Base-by-base conservation (phyloP, 2,797 vertebrate genomes). In the Phoebastria nigripes region DNA sequence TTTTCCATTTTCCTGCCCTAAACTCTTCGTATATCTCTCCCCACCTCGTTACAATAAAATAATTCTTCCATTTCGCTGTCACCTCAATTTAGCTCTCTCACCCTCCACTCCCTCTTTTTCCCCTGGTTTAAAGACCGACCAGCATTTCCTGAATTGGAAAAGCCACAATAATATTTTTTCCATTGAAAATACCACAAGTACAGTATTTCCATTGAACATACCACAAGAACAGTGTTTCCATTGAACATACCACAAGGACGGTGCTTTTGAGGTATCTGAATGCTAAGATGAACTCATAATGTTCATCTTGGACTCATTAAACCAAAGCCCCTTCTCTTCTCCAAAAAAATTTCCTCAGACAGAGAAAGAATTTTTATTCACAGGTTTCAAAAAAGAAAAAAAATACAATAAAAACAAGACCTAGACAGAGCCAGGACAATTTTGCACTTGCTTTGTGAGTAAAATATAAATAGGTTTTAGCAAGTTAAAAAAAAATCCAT, bases 391-490 rank as follows among this genome's bases (percentile, higher is more conserved):
- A 95, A 86, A 52, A 35, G 11, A 41, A 24, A 83, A 59, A 91
- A 97, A 95, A 83, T 92, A 97, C 95, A 97, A 97, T 98, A 98
- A 98, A 98, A 98, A 97, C 97, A 98, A 98, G 97, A 97, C 86
- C 74, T 87, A 62, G 84, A 90, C 46, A 79, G 89, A 97, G 96
- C 97, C 98, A 98, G 97, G 96, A 94, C 94, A 97, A 98, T 98
- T 97, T 96, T 98, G 97, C 97, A 98, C 98, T 98, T 98, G 97
- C 97, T 98, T 98, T 97, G 97, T 96, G 97, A 97, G 95, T 98
- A 97, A 98, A 98, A 98, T 98, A 98, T 97, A 98, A 98, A 98
- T 98, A 98, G 97, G 94, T 96, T 97, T 98, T 97, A 98, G 96
- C 96, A 95, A 97, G 96, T 96, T 86, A 78, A 95, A 96, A 93